Conservation (phyloP, 1,140 invertebrate genomes). For the Drosophila elegans region DNA sequence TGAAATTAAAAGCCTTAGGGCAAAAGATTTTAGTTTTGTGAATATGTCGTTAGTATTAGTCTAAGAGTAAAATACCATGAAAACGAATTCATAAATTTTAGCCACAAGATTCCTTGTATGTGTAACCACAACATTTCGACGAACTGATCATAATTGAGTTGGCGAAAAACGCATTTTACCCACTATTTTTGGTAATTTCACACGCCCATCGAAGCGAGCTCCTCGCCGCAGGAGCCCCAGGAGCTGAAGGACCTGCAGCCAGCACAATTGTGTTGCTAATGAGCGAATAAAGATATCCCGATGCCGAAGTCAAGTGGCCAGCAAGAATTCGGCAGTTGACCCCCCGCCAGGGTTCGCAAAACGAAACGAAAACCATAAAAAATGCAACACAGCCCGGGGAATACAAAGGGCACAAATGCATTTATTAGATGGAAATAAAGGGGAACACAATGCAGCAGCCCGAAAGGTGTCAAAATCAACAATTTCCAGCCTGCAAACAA, state of each 20-base stretch:
- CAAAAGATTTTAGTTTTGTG: no score
- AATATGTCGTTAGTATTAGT: no score
- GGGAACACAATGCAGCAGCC: slow-evolving; percentile 54
- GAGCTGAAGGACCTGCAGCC: slow-evolving; percentile 32
- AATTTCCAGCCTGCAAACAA: slow-evolving; percentile 77
- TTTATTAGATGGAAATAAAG: slow-evolving; percentile 79
- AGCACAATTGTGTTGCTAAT: slow-evolving; percentile 76
- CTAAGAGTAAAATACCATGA: not conserved
- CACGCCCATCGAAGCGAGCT: slow-evolving; percentile 50
- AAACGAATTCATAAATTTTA: no score
- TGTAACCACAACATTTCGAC: not conserved
- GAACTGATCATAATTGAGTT: slow-evolving; percentile 21
- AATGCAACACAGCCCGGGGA: slow-evolving; percentile 58
- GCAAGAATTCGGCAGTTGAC: slow-evolving; percentile 31
- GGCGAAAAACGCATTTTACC: slow-evolving; percentile 23
- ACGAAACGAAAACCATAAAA: slow-evolving; percentile 73
- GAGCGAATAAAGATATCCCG: slow-evolving; percentile 78
- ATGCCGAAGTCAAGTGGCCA: slow-evolving; percentile 57
- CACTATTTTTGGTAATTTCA: slow-evolving; percentile 60
- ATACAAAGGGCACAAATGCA: slow-evolving; percentile 48
- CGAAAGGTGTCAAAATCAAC: slow-evolving; percentile 81
- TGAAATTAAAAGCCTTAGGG: no score
- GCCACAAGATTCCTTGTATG: not conserved
- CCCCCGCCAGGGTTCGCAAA: slow-evolving; percentile 51
- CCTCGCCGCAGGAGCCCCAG: slow-evolving; percentile 58